Conservation (phyloP, 2,797 vertebrate genomes). For the Spinus olivaceus region DNA sequence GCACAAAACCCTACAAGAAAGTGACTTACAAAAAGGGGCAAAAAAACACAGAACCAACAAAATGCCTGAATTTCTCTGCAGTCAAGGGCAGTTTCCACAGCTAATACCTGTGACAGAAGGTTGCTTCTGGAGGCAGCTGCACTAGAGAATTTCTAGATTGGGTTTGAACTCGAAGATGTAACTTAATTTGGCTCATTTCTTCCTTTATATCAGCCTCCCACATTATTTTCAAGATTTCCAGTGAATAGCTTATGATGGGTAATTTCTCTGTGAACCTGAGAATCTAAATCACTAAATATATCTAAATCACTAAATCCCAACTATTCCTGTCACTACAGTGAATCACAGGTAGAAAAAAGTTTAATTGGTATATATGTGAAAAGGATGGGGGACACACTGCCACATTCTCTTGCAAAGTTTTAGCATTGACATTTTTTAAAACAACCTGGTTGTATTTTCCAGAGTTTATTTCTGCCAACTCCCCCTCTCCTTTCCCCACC, state of each 20-base stretch:
- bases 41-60: accelerated
- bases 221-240: not conserved
- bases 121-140: not conserved
- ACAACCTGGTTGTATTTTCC: not conserved
- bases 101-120: not conserved
- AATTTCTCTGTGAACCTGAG: not conserved
- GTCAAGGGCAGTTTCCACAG: not conserved
- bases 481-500: not conserved
- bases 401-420: not conserved
- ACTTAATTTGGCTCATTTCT: not conserved
- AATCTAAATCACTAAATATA: not conserved
- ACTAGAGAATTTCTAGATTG: not conserved
- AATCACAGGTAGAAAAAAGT: not conserved
- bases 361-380: not conserved
- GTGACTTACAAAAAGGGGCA: not conserved
- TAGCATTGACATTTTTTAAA: not conserved
- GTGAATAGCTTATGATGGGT: not conserved
- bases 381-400: not conserved
- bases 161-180: not conserved
- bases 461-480: not conserved
- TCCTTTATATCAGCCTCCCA: not conserved
- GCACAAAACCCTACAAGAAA: not conserved
- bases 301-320: not conserved
- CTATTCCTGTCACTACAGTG: not conserved
- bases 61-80: not conserved